Evolutionary conservation across 2,797 vertebrate genomes (phyloP).

Genomic region (Rhabdomys pumilio): DNA sequence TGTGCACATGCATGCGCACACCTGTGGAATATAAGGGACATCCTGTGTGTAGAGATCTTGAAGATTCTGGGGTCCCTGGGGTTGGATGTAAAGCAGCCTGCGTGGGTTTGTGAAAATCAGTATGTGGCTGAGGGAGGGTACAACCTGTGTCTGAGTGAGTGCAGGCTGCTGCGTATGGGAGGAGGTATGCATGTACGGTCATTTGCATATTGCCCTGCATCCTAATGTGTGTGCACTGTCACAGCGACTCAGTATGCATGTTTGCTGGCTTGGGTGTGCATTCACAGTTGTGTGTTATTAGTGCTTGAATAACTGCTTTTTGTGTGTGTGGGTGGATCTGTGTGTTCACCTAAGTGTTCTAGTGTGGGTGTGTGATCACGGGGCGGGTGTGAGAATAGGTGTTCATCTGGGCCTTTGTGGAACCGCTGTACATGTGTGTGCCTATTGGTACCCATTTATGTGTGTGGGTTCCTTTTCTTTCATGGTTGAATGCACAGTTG

Average conservation of each 20-base stretch:
- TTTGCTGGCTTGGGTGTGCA: neutral
- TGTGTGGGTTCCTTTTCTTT: conserved; percentile 44
- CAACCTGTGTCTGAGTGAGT: conserved; percentile 21
- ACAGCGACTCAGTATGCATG: neutral
- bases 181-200: neutral
- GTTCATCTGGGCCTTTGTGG: conserved; percentile 42
- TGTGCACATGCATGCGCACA: neutral
- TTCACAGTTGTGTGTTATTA: conserved; percentile 6
- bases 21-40: neutral
- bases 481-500: conserved; percentile 34
- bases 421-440: neutral
- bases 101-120: neutral
- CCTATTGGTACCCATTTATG: conserved; percentile 33
- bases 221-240: neutral
- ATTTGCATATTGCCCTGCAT: conserved; percentile 21
- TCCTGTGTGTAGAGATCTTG: neutral
- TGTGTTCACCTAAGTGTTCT: conserved; percentile 37
- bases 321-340: conserved; percentile 10
- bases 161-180: neutral
- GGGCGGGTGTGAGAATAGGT: neutral
- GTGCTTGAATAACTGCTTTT: neutral
- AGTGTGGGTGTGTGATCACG: conserved; percentile 35
- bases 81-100: neutral
- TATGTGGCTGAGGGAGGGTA: neutral
- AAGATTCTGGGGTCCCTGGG: neutral